Evolutionary conservation across 2,888 invertebrate species (phyloP), one percentile per base, ranked within the genome.

Genomic region (Corbicula japonica): DNA sequence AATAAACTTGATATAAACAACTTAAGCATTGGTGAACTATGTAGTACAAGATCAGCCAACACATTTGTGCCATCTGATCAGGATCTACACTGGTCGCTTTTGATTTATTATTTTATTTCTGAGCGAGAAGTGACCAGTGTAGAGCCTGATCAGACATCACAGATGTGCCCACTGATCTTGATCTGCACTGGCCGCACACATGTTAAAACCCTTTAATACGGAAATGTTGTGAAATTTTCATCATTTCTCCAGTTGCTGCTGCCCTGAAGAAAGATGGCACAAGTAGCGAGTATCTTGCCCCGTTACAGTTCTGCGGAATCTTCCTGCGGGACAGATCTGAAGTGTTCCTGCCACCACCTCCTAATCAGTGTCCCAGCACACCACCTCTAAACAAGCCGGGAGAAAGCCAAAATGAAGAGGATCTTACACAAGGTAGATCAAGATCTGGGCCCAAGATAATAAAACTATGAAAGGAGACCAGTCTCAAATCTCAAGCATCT

Each of bases 271-370:
- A 83, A 26, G 76, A 72, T 62, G 82, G 78, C 6, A 79, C 72
- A 1, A 80, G 77, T 44, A 87, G 85, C 46, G 87, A 86, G 74
- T 87, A 87, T 50, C 75, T 74, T 61, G 77, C 74, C 5, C 82
- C 86, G 1, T 76, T 90, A n/a, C 62, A 76, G 60, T 72, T 80
- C 44, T 69, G 77, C 68, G 75, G 62, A 30, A 38, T 80, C 38
- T 80, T 80, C 50, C 66, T 80, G 8, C 52, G 68, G 15, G 52
- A 78, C 21, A 46, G 58, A 30, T 21, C 76, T 23, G 77, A 76
- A 38, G 84, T 84, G 18, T 81, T 84, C 41, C 46, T 84, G 3
- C 61, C 84, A 0, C 66, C 78, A 1, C 72, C 76, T 0, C 60
- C 77, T 4, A 63, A 63, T 32, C 77, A 76, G 32, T 58, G 70